phyloP scores from a whole-genome alignment of 2,113 vertebrate species.

The Galbula dea region DNA sequence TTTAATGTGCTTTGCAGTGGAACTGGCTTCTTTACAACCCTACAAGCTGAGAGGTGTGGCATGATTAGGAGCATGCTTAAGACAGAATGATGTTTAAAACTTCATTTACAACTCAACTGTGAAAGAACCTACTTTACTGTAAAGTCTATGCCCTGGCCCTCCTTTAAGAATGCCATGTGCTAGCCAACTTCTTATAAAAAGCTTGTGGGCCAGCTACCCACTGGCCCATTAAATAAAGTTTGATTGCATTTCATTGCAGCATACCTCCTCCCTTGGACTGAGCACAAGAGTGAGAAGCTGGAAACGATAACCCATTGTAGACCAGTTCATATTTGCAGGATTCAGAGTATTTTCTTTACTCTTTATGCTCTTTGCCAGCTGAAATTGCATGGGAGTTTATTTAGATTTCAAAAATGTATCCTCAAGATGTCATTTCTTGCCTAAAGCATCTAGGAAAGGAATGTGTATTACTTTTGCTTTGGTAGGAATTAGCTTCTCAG shows the following conservation, averaged over 20 bases:
- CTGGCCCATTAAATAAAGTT: not conserved
- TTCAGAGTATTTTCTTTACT: not conserved
- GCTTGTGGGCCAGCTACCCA: not conserved
- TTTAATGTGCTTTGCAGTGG: not conserved
- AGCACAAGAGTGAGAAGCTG: not conserved
- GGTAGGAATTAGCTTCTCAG: constrained; percentile 22
- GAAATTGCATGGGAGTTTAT: not conserved
- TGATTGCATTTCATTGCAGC: not conserved
- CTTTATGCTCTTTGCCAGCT: not conserved
- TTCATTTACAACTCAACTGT: not conserved
- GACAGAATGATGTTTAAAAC: not conserved
- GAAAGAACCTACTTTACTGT: not conserved
- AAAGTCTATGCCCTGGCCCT: not conserved
- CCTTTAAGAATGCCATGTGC: not conserved
- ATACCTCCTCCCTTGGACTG: not conserved
- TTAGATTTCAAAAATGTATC: not conserved
- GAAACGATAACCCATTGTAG: not conserved
- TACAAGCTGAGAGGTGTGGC: not conserved
- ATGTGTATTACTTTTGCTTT: not conserved
- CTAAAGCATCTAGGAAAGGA: not conserved
- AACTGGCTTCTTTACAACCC: not conserved
- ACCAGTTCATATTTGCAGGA: not conserved
- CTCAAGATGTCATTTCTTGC: constrained; percentile 14
- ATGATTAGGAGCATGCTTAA: not conserved
- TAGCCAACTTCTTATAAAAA: not conserved